Evolutionary conservation across 2,888 invertebrate species (phyloP).

Genomic region (Dromius quadrimaculatus): DNA sequence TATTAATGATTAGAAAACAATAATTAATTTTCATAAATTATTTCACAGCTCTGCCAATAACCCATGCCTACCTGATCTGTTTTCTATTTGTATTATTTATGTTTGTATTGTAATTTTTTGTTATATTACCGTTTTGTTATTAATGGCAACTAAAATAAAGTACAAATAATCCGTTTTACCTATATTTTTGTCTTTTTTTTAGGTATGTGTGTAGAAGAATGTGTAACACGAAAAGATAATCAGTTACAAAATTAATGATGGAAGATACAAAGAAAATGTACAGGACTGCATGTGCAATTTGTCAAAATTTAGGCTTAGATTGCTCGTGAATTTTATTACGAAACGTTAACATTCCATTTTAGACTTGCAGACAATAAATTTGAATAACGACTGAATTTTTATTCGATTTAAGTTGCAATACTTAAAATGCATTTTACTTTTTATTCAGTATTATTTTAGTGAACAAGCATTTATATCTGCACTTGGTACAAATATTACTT

Average conservation of each 20-base stretch:
- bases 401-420: constrained; percentile 17
- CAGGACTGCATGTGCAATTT: constrained; percentile 32
- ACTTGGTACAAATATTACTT: constrained; percentile 10
- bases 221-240: constrained; percentile 42
- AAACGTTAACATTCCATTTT: constrained; percentile 33
- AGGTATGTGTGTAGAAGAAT: constrained; percentile 41
- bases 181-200: constrained; percentile 19
- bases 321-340: constrained; percentile 24
- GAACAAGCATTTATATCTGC: constrained; percentile 21
- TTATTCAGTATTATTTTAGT: constrained; percentile 24
- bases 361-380: constrained; percentile 31
- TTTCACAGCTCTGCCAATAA: constrained; percentile 41
- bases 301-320: constrained; percentile 4
- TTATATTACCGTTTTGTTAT: constrained; percentile 35
- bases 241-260: background rate
- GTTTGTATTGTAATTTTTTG: constrained; percentile 41
- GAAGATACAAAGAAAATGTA: background rate
- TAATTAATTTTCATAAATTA: constrained; percentile 31
- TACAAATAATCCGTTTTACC: constrained; percentile 34
- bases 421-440: background rate
- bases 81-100: constrained; percentile 39
- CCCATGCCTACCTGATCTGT: constrained; percentile 38
- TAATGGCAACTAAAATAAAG: constrained; percentile 41
- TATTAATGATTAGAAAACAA: constrained; percentile 6
- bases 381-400: constrained; percentile 36